A percentile compares a stretch with the other conserved stretches of the same genome.
These are phyloP conservation scores for Phyllostomus discolor DNA, from an alignment of 2,113 vertebrate genomes.

Conservation along the genomic window DNA sequence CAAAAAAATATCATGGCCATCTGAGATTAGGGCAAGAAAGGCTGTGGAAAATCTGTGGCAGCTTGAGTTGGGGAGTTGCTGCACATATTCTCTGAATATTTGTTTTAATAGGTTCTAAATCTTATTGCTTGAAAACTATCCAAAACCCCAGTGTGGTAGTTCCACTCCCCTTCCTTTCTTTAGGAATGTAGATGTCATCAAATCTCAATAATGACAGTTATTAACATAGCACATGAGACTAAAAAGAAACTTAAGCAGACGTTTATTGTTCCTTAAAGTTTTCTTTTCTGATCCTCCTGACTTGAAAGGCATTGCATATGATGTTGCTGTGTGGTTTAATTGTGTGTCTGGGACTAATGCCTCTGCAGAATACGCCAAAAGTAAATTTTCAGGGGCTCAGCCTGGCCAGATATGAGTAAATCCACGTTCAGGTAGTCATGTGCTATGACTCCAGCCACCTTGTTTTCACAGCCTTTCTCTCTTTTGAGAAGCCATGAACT, in stretches of 20 bases:
- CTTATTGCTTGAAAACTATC: background rate
- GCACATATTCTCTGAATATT: constrained; percentile 24
- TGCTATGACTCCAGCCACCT: background rate
- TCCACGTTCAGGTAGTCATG: background rate
- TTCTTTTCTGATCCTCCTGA: background rate
- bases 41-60: constrained; percentile 44
- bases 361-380: background rate
- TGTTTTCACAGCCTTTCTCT: background rate
- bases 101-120: constrained; percentile 23
- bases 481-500: background rate
- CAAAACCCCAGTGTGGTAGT: background rate
- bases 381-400: background rate
- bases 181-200: background rate
- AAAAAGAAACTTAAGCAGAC: background rate
- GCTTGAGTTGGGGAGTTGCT: background rate
- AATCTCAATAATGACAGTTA: background rate
- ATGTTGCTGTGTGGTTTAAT: background rate
- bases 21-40: constrained; percentile 42
- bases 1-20: background rate
- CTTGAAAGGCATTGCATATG: background rate
- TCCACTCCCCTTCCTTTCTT: background rate
- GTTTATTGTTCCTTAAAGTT: background rate
- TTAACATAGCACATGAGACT: background rate
- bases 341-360: background rate
- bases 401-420: constrained; percentile 1